phyloP scores from a whole-genome alignment of 2,888 invertebrate genomes.

The Cecidostiba fungosa region DNA sequence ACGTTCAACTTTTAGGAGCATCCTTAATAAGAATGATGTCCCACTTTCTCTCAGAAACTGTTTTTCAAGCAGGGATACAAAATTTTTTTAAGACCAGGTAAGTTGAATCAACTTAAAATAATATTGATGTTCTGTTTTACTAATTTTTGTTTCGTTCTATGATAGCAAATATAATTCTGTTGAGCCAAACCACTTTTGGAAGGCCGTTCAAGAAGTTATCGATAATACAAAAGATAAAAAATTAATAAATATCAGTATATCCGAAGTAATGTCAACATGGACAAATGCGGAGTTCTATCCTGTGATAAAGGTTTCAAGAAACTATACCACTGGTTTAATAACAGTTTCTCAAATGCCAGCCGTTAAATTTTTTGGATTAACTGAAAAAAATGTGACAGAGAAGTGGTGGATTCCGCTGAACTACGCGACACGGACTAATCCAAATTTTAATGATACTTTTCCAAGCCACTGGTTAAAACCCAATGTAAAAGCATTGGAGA shows the following conservation, averaged over 20 bases:
- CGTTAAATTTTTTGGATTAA: slow-evolving; percentile 48
- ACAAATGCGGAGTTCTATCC: slow-evolving; percentile 62
- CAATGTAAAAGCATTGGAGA: slow-evolving; percentile 70
- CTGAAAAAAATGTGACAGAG: slow-evolving; percentile 48
- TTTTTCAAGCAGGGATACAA: slow-evolving; percentile 82
- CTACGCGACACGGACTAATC: slow-evolving; percentile 64
- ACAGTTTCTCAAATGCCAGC: slow-evolving; percentile 56
- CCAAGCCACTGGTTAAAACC: slow-evolving; percentile 81
- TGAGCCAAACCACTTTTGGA: slow-evolving; percentile 59
- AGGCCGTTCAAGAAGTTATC: slow-evolving; percentile 55
- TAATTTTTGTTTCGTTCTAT: background rate
- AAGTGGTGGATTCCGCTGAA: slow-evolving; percentile 76
- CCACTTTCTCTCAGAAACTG: slow-evolving; percentile 81
- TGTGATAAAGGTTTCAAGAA: slow-evolving; percentile 51
- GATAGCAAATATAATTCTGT: slow-evolving; percentile 48
- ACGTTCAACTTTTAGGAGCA: slow-evolving; percentile 60
- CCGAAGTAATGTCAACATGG: slow-evolving; percentile 63
- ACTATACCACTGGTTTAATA: slow-evolving; percentile 55
- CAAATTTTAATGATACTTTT: slow-evolving; percentile 81
- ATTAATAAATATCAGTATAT: slow-evolving; percentile 41
- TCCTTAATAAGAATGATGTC: slow-evolving; percentile 83
- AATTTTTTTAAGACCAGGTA: slow-evolving; percentile 70
- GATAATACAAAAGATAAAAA: slow-evolving; percentile 40
- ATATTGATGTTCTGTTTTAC: slow-evolving; percentile 3
- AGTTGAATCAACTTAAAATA: slow-evolving; percentile 22